Percentiles rank a stretch among this genome's conserved stretches.
Conservation (phyloP, 2,113 vertebrate genomes). For the Daboia siamensis region DNA sequence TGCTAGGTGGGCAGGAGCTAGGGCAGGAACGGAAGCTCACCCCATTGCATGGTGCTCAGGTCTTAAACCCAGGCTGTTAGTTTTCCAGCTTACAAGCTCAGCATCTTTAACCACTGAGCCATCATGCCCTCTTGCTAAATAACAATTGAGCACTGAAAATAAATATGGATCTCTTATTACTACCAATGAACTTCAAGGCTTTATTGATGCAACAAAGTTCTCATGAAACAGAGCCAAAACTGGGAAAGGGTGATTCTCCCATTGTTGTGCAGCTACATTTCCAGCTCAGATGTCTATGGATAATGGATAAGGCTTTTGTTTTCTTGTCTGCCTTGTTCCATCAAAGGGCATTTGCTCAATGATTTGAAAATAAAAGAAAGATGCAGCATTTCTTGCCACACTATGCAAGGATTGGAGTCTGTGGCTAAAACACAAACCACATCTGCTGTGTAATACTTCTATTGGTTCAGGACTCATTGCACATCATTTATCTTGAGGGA, state of each 20-base stretch:
- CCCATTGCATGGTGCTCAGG: not conserved
- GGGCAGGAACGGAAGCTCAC: not conserved
- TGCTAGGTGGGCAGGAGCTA: not conserved
- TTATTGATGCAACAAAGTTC: not conserved
- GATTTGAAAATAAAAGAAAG: not conserved
- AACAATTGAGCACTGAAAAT: not conserved
- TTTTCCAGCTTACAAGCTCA: not conserved
- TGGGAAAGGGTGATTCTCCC: not conserved
- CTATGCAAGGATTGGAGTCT: not conserved
- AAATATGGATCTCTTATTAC: not conserved
- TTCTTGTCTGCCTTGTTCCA: not conserved
- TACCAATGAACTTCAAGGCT: not conserved
- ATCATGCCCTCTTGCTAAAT: not conserved
- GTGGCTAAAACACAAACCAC: not conserved
- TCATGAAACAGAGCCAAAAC: not conserved
- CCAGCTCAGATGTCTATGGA: not conserved
- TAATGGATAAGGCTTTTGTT: not conserved
- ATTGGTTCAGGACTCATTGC: not conserved
- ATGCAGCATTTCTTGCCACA: not conserved
- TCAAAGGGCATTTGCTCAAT: not conserved
- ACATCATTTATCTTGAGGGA: not conserved
- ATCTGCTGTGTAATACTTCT: not conserved
- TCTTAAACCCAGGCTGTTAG: not conserved
- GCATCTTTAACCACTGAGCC: not conserved
- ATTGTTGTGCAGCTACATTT: not conserved